A percentile compares a stretch with the other conserved stretches of the same genome.
Evolutionary conservation across 2,888 invertebrate genomes (phyloP).

Genomic region (Hoplodrina blanda): DNA sequence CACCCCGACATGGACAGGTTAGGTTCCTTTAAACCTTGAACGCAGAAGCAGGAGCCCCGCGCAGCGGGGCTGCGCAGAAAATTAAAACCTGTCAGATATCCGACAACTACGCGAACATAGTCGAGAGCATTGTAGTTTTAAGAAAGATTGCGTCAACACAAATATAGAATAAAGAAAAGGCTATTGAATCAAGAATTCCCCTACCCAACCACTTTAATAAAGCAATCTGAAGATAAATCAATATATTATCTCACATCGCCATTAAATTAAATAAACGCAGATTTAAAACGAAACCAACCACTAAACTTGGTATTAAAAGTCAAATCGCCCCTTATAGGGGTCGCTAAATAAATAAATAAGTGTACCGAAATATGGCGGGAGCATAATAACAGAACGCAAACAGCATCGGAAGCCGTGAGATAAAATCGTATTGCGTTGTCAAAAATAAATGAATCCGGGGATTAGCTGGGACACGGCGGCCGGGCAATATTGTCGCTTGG

Average conservation of each 20-base stretch:
- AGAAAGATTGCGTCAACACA: not conserved
- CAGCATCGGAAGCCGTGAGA: constrained; percentile 90
- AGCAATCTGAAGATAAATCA: constrained; percentile 43
- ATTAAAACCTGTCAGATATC: too few species aligned
- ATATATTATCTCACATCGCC: constrained; percentile 65
- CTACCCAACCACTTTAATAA: constrained; percentile 25
- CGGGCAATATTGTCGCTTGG: constrained; percentile 87
- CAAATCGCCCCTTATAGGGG: constrained; percentile 86
- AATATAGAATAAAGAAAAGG: constrained; percentile 6
- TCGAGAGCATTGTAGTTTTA: not conserved
- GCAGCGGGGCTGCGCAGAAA: too few species aligned
- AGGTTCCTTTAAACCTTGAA: too few species aligned
- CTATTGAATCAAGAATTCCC: constrained; percentile 16
- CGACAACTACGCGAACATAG: too few species aligned
- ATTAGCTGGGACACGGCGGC: constrained; percentile 88
- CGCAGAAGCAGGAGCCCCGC: too few species aligned
- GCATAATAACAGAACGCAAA: constrained; percentile 90
- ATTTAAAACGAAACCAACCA: constrained; percentile 75
- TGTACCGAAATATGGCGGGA: constrained; percentile 85
- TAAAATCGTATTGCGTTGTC: constrained; percentile 91
- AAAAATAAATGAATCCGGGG: constrained; percentile 91
- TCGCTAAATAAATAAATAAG: constrained; percentile 89
- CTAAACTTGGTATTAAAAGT: constrained; percentile 87
- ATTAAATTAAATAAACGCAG: constrained; percentile 73
- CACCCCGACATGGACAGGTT: too few species aligned